Evolutionary conservation across 2,113 vertebrate genomes (phyloP), one percentile per base, ranked within the genome.

Genomic region (Galeopterus variegatus): DNA sequence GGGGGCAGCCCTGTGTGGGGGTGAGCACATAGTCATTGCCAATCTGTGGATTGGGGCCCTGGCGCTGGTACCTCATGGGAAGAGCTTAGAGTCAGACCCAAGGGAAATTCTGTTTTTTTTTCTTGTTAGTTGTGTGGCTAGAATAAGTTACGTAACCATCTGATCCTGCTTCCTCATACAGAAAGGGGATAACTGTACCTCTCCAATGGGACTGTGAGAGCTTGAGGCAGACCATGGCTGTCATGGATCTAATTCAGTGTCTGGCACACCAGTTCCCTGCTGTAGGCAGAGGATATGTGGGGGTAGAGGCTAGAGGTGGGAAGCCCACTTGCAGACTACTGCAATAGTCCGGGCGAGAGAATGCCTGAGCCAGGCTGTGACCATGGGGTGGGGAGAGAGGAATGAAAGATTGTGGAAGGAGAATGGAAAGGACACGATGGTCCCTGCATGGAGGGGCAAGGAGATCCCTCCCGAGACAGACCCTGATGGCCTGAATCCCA

Each of bases 1-100:
- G 97, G 95, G 60, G 99, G 99, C 62, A 99, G 62, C 0, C 98
- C 99, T 99, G 95, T 24, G 64, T 86, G 73, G 89, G 90, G 3
- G 95, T 80, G 52, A 70, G 33, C 4, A 7, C 2, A 14, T 0
- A 33, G 45, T 77, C 96, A 4, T 1, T 1, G 8, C 31, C 58
- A 70, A 3, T 81, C 50, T 24, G 70, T 8, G 36, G 8, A 26
- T 33, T 2, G 0, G 33, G 69, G 10, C 13, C 31, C 0, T 2
- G 31, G n/a, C 9, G 26, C 18, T 0, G 13, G 18, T 4, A 15
- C 31, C n/a, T 64, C 13, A 11, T 2, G 26, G 75, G 52, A 58
- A 83, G 84, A 83, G 50, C 60, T 41, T 80, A 3, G 64, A 70
- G 52, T 24, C 70, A 85, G 85, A 56, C 41, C n/a, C 50, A 24